A percentile compares a stretch with the other conserved stretches of the same genome.
These are phyloP conservation scores for Acronicta leporina DNA, from an alignment of 2,888 invertebrate species.

Conservation along the genomic window DNA sequence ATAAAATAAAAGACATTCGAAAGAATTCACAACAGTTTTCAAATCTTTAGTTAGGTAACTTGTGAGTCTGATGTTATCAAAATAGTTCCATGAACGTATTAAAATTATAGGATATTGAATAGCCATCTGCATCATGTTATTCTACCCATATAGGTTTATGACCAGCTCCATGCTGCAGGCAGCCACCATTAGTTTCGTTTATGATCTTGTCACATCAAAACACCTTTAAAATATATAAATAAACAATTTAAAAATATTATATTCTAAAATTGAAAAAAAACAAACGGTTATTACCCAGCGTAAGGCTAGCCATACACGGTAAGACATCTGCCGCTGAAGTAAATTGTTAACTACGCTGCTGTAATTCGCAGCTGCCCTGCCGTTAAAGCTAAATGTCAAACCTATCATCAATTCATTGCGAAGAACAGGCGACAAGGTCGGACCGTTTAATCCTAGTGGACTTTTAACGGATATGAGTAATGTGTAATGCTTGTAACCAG, in stretches of 20 bases:
- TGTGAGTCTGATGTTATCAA: neutral
- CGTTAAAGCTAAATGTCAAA: slow-evolving; percentile 84
- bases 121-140: slow-evolving; percentile 3
- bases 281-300: slow-evolving; percentile 63
- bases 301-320: slow-evolving; percentile 67
- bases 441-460: slow-evolving; percentile 64
- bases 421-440: slow-evolving; percentile 68
- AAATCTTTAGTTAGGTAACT: too few species aligned
- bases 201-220: slow-evolving; percentile 17
- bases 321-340: slow-evolving; percentile 76
- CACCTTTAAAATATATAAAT: slow-evolving; percentile 4
- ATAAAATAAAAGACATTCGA: too few species aligned
- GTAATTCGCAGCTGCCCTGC: slow-evolving; percentile 80
- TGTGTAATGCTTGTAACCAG: slow-evolving; percentile 31
- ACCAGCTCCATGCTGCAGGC: neutral
- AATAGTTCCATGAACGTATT: neutral
- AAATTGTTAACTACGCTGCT: slow-evolving; percentile 72
- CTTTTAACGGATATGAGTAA: slow-evolving; percentile 57
- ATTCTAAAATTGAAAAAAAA: slow-evolving; percentile 61
- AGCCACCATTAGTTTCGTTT: neutral
- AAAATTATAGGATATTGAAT: neutral
- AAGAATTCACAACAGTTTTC: too few species aligned
- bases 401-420: slow-evolving; percentile 76
- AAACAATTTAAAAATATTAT: slow-evolving; percentile 3
- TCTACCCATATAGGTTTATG: neutral